A percentile compares a stretch with the other conserved stretches of the same genome.
Evolutionary conservation across 2,113 vertebrate species (phyloP).

Genomic region (Microtus oregoni): DNA sequence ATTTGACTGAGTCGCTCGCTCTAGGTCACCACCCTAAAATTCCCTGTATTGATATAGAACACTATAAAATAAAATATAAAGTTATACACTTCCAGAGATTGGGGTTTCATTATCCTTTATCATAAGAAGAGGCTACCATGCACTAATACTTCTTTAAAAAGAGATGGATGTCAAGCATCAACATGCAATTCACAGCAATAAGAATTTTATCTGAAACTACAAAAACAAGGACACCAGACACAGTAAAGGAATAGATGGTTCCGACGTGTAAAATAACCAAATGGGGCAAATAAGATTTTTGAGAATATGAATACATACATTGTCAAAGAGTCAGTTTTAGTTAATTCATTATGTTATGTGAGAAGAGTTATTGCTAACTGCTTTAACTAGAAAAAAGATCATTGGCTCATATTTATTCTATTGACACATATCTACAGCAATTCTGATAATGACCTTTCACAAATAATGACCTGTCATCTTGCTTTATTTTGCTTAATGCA

Average conservation of each 20-base stretch:
- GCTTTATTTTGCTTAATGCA: not conserved
- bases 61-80: constrained; percentile 33
- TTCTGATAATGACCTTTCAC: constrained; percentile 2
- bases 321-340: constrained; percentile 35
- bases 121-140: not conserved
- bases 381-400: not conserved
- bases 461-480: not conserved
- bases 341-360: not conserved
- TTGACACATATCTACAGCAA: not conserved
- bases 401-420: not conserved
- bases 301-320: not conserved
- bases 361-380: not conserved
- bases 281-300: not conserved
- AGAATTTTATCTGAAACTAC: not conserved
- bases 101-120: not conserved
- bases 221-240: not conserved
- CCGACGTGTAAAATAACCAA: constrained; percentile 41
- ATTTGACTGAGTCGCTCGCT: constrained; percentile 26
- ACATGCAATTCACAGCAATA: constrained; percentile 13
- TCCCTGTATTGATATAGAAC: not conserved
- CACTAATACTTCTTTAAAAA: not conserved
- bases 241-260: not conserved
- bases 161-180: not conserved
- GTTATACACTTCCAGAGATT: constrained; percentile 10
- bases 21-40: constrained; percentile 4